These are phyloP conservation scores for Campodea augens DNA, from an alignment of 1,140 invertebrate genomes.

Conservation along the genomic window DNA sequence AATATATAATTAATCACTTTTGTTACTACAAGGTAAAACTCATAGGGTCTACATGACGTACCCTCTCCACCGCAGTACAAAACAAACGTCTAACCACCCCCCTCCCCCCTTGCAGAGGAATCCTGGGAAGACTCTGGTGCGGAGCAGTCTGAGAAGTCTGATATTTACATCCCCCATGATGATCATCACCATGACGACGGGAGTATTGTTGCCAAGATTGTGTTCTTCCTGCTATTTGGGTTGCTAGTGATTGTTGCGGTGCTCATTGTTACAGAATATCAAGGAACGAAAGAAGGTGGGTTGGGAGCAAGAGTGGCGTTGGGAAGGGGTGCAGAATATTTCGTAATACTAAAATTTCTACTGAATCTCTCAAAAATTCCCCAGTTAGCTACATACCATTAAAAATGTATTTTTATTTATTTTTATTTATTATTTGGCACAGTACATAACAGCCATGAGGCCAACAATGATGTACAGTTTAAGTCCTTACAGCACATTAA, in stretches of 20 bases:
- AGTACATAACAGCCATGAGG: too few species aligned
- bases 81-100: too few species aligned
- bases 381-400: neutral
- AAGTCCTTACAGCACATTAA: too few species aligned
- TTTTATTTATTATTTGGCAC: too few species aligned
- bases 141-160: neutral
- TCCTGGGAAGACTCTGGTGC: neutral
- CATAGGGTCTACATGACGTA: too few species aligned
- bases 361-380: neutral
- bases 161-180: neutral
- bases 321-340: neutral
- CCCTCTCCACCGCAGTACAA: too few species aligned
- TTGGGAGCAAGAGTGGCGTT: constrained; percentile 12
- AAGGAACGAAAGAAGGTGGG: constrained; percentile 54
- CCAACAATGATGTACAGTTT: too few species aligned
- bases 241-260: constrained; percentile 46
- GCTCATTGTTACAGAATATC: constrained; percentile 54
- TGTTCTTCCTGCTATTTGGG: constrained; percentile 53
- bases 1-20: too few species aligned
- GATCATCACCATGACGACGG: constrained; percentile 33
- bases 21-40: too few species aligned
- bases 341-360: neutral
- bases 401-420: too few species aligned
- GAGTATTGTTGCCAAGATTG: constrained; percentile 57
- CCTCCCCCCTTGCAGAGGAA: constrained; percentile 2